Percentiles rank a stretch among this genome's conserved stretches.
phyloP scores from a whole-genome alignment of 2,797 vertebrate genomes.

The Emydoidea blandingii region DNA sequence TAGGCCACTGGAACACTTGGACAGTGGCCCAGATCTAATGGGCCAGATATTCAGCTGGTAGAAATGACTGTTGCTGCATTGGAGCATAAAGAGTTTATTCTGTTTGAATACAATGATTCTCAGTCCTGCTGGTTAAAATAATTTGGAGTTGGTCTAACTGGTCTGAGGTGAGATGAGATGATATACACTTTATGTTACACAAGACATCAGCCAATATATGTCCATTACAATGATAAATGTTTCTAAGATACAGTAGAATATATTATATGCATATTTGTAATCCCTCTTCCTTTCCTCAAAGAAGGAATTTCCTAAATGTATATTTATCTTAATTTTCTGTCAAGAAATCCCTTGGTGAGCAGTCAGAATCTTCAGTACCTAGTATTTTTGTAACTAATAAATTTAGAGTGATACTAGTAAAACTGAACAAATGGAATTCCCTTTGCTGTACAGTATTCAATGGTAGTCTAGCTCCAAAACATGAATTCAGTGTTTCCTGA shows the following conservation, averaged over 20 bases:
- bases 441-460: not conserved
- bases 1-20: not conserved
- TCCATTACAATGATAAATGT: not conserved
- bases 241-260: not conserved
- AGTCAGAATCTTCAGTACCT: not conserved
- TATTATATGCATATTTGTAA: not conserved
- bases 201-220: not conserved
- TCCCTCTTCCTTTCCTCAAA: not conserved
- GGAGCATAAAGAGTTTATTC: not conserved
- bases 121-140: not conserved
- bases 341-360: not conserved
- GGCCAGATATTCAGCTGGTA: not conserved
- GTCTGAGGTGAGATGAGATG: not conserved
- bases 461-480: not conserved
- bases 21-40: not conserved
- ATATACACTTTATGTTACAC: not conserved
- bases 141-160: not conserved
- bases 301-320: not conserved
- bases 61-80: not conserved
- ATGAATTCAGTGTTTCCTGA: not conserved
- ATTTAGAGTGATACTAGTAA: not conserved
- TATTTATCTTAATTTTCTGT: not conserved
- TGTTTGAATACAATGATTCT: not conserved
- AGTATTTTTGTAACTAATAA: not conserved
- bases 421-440: not conserved